Base-by-base conservation (phyloP, 2,888 invertebrate species). In the Dusona sp. region DNA sequence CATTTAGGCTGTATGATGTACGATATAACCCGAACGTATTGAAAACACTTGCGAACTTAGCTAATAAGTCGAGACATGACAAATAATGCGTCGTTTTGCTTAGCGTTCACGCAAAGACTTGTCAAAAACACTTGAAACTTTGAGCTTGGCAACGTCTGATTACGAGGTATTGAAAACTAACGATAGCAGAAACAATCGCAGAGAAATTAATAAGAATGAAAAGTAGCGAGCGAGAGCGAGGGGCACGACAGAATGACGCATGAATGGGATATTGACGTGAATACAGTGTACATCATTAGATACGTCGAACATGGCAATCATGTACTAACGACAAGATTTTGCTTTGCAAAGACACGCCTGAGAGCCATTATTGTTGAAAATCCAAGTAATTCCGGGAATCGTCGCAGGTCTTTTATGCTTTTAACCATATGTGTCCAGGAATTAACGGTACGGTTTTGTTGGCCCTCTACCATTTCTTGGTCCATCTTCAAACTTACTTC, bases 261-360 rank as follows among this genome's bases (percentile, higher is more conserved):
- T 61, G 70, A 45, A 74, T 33, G 22, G 22, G 16, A 42, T n/a
- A 54, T 38, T 78, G 86, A 83, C 80, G 83, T 48, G 74, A 38
- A 67, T 75, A n/a, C 54, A 68, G 38, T 29, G 42, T 7, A 25
- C 22, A 57, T 33, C 54, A 19, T 68, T 48, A 70, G 29, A 75
- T 57, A 57, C 81, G 38, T 68, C 16, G 81, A 72, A 68, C 61
- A 74, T 61, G 70, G 81, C 84, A 81, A 84, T 79, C 84, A 86
- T 61, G 75, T 84, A 84, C 42, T 22, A 84, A 86, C 38, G 81
- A 61, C 74, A 86, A 74, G 86, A 86, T 81, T 84, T 84, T 82
- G 79, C 84, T 84, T 80, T 68, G 70, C 84, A 79, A 86, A 73
- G 84, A 84, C 70, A 70, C 54, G 67, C 65, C 51, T 64, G 42